Conservation (phyloP, 2,797 vertebrate genomes). For the Acanthurus tractus region DNA sequence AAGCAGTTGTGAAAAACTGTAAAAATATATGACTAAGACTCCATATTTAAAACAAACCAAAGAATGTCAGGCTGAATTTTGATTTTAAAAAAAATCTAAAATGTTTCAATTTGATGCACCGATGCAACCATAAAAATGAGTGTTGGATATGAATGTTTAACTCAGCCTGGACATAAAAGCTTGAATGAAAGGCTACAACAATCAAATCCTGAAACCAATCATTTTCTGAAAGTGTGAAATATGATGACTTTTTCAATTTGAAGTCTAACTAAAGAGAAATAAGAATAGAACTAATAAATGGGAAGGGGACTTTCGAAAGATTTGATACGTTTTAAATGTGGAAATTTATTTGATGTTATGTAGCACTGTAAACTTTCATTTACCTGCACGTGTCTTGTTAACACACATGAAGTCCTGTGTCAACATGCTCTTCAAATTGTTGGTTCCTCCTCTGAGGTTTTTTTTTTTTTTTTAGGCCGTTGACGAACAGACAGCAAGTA, state of each 20-base stretch:
- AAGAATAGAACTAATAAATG: background rate
- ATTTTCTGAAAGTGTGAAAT: background rate
- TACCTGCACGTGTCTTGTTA: conserved; percentile 1
- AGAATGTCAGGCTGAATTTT: background rate
- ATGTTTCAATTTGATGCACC: background rate
- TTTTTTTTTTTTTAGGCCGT: background rate
- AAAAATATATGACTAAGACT: background rate
- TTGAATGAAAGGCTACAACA: background rate
- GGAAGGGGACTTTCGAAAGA: background rate
- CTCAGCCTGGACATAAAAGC: background rate
- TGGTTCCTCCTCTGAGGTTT: background rate
- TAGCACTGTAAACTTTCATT: background rate
- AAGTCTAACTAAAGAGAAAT: background rate
- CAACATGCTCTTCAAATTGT: conserved; percentile 2
- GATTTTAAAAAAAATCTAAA: background rate
- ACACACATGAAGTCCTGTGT: conserved; percentile 10
- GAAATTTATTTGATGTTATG: background rate
- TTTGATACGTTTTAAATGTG: background rate
- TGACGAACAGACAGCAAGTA: conserved; percentile 21
- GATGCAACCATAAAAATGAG: background rate
- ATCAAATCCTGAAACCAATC: background rate
- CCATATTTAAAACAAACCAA: background rate
- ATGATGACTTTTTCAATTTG: background rate
- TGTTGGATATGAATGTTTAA: background rate
- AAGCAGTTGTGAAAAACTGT: background rate